Evolutionary conservation across 2,888 invertebrate species (phyloP), one percentile per base, ranked within the genome.

Genomic region (Acrocera orbiculus): DNA sequence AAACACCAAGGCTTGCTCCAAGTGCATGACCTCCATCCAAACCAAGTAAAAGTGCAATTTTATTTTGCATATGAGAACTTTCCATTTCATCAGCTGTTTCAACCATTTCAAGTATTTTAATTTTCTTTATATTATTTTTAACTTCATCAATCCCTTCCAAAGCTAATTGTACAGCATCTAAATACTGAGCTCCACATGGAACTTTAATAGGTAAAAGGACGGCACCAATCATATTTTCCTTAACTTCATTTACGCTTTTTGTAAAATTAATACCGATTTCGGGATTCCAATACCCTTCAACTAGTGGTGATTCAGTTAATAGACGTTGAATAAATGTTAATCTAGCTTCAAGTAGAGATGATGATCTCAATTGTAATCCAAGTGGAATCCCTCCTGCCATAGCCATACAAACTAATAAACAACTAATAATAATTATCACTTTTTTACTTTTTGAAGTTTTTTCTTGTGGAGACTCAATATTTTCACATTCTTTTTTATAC

Each of bases 1-100:
- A 58, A 3, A 71, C 70, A 2, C 70, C 72, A 46, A 76, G 61
- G 36, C 73, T 74, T 34, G 72, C 70, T 38, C 74, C 75, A 27
- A 76, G 64, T 11, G 70, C 66, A 52, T 76, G 76, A 1, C 76
- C 76, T 6, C 76, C 75, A 44, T 73, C 73, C 20, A 76, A 61
- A 4, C 60, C 76, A 34, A 76, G 63, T 27, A 76, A 51, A 40
- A 72, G 70, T 1, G 69, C 73, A 4, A 76, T 65, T 40, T 67
- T 66, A 1, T 70, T 68, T 1, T 64, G 60, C 19, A 62, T 61
- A 46, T 72, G 71, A 1, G 72, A 70, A 40, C 66, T 64, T 45
- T 67, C 64, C 49, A 76, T 65, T 50, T 70, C 73, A 31, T 59
- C 56, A 30, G 69, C 68, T 2, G 64, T 65, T 17, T 65, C 63